A percentile compares a stretch with the other conserved stretches of the same genome.
phyloP scores from a whole-genome alignment of 1,140 invertebrate species.

The Vollenhovia emeryi region DNA sequence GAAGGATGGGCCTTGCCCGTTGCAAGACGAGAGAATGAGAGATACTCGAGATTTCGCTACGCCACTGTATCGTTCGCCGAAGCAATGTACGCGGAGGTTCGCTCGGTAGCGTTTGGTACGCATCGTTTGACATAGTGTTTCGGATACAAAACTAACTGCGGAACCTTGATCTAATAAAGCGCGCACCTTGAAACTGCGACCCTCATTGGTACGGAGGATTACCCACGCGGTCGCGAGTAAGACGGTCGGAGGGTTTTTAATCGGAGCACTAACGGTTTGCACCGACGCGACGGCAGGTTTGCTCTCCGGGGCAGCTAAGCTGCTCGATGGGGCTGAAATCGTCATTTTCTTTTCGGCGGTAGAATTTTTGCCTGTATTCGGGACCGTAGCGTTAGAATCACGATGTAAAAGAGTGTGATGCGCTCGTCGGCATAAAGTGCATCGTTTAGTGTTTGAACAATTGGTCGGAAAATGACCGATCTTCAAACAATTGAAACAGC shows the following conservation, averaged over 20 bases:
- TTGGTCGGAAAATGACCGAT: not conserved
- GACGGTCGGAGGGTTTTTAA: not conserved
- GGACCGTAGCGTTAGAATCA: not conserved
- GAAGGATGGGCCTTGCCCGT: not conserved
- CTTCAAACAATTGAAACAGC: not conserved
- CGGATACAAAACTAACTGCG: conserved; percentile 24
- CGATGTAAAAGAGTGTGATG: conserved; percentile 62
- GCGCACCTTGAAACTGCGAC: conserved; percentile 12
- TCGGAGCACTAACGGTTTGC: not conserved
- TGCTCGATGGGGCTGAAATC: too few relatives aligned
- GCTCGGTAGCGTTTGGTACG: not conserved
- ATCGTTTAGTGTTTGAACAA: conserved; percentile 1
- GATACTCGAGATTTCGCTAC: conserved; percentile 10
- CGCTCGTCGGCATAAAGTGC: conserved; percentile 25
- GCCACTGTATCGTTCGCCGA: conserved; percentile 19
- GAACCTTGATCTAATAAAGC: conserved; percentile 59
- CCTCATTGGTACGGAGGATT: not conserved
- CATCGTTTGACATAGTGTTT: conserved; percentile 23
- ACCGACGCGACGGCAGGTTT: too few relatives aligned
- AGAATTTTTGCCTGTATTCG: not conserved
- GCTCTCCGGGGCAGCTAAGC: too few relatives aligned
- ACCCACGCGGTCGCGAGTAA: not conserved
- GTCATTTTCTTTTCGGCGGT: too few relatives aligned
- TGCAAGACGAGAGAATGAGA: conserved; percentile 26
- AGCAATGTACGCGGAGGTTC: not conserved